Base-by-base conservation (phyloP, 2,888 invertebrate genomes). In the Aphelenchoides bicaudatus region DNA sequence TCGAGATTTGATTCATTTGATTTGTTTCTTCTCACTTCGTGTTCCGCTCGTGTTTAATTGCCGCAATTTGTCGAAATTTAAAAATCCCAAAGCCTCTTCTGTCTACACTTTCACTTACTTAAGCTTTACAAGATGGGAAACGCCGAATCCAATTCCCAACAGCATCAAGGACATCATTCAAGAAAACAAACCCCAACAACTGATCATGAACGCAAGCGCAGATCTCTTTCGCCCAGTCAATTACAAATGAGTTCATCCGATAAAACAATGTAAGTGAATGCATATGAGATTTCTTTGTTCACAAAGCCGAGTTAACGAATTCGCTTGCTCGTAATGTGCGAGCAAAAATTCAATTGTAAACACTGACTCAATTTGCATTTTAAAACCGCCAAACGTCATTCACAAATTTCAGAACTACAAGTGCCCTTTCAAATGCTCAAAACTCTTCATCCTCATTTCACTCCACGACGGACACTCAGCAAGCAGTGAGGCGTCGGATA, bases 101-200 rank as follows among this genome's bases (percentile, higher is more conserved):
- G n/a, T n/a, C n/a, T n/a, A n/a, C n/a, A n/a, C n/a, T n/a, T n/a
- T n/a, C n/a, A n/a, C n/a, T n/a, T n/a, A n/a, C n/a, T n/a, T n/a
- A n/a, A n/a, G n/a, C n/a, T n/a, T n/a, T n/a, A n/a, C n/a, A n/a
- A n/a, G n/a, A n/a, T 51, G 52, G 52, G 52, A 13, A 51, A 51
- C 52, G 37, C 37, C 8, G 52, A 51, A 19, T 51, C 52, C 21
- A 31, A 51, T 21, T 34, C 37, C 8, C n/a, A n/a, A n/a, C n/a
- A 28, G 28, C 43, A 43, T 25, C n/a, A n/a, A 28, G 49, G 49
- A n/a, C 52, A 51, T 30, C 19, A 27, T 27, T 51, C 52, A 39
- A 37, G 52, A 30, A 37, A 28, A 8, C 31, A 34, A 25, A 51
- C 52, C 10, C 52, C 52, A 37, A 16, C 52, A 16, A 48, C 23